A percentile compares a stretch with the other conserved stretches of the same genome.
Conservation (phyloP, 1,140 invertebrate species). For the Leptoteleia sp. region DNA sequence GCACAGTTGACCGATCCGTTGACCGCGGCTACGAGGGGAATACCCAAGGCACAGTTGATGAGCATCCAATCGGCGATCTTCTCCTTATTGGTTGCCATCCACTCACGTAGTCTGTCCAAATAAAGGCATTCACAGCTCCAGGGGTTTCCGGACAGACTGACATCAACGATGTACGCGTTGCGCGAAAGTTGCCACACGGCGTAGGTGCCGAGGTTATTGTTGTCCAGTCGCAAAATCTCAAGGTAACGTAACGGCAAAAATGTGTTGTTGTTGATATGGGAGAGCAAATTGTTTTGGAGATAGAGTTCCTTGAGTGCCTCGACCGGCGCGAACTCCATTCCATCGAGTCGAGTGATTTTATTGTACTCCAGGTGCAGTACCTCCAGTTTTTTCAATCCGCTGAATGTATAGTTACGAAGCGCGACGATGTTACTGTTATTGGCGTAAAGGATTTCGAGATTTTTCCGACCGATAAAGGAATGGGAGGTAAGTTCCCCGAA, state of each 20-base stretch:
- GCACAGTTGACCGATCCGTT: slow-evolving; percentile 84
- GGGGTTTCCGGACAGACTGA: slow-evolving; percentile 90
- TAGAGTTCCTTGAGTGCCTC: slow-evolving; percentile 90
- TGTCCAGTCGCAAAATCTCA: slow-evolving; percentile 89
- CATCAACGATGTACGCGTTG: slow-evolving; percentile 88
- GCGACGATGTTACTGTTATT: slow-evolving; percentile 90
- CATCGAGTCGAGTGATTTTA: slow-evolving; percentile 86
- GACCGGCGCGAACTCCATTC: slow-evolving; percentile 88
- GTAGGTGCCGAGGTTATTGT: slow-evolving; percentile 89
- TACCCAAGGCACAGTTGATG: slow-evolving; percentile 83
- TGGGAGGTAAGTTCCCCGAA: slow-evolving; percentile 90
- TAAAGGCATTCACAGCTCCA: slow-evolving; percentile 95
- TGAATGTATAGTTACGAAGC: slow-evolving; percentile 93
- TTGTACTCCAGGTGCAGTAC: slow-evolving; percentile 93
- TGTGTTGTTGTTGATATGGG: slow-evolving; percentile 88
- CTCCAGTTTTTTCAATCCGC: slow-evolving; percentile 87
- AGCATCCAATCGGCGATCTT: slow-evolving; percentile 87
- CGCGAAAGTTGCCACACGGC: slow-evolving; percentile 85
- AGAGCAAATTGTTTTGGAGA: slow-evolving; percentile 90
- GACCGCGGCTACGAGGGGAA: slow-evolving; percentile 82
- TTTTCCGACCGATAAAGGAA: slow-evolving; percentile 93
- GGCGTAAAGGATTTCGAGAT: slow-evolving; percentile 89
- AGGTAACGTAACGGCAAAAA: slow-evolving; percentile 88
- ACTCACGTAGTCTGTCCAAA: slow-evolving; percentile 88
- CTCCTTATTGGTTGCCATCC: slow-evolving; percentile 87